Conservation (phyloP, 2,797 vertebrate genomes). For the Hoplostethus atlanticus region DNA sequence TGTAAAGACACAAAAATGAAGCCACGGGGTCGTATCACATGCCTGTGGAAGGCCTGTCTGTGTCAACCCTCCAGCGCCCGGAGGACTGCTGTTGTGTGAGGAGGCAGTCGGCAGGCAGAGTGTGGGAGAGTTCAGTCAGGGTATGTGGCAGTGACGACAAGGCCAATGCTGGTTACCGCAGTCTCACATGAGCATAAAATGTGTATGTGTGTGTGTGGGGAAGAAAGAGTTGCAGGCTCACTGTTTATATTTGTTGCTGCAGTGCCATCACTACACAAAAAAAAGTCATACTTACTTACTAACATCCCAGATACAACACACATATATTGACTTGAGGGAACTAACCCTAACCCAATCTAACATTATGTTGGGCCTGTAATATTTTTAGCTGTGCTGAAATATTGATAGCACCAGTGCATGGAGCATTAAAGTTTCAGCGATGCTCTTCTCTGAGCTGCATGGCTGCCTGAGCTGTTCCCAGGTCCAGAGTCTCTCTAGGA, state of each 20-base stretch:
- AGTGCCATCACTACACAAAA: background rate
- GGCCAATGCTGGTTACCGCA: background rate
- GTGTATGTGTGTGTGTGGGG: background rate
- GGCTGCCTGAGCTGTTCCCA: background rate
- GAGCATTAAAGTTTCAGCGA: conserved; percentile 59
- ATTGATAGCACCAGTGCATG: conserved; percentile 57
- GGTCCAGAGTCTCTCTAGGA: background rate
- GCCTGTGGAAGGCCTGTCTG: conserved; percentile 13
- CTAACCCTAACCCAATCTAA: background rate
- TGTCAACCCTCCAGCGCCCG: background rate
- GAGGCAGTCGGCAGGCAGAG: conserved; percentile 16
- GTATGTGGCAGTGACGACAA: conserved; percentile 1
- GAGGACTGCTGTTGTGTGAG: conserved; percentile 7
- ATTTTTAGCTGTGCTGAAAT: conserved; percentile 69
- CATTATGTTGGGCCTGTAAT: conserved; percentile 13
- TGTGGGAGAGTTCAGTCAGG: conserved; percentile 33
- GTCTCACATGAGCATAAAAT: conserved; percentile 20
- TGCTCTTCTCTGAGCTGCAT: background rate
- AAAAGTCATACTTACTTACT: background rate
- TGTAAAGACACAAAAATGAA: conserved; percentile 52
- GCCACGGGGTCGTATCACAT: conserved; percentile 22
- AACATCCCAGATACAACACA: background rate
- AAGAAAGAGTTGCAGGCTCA: no score
- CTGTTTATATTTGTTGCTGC: no score
- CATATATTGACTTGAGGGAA: background rate